A percentile compares a stretch with the other conserved stretches of the same genome.
Conservation (phyloP, 2,888 invertebrate genomes). For the Ichneumon xanthorius region DNA sequence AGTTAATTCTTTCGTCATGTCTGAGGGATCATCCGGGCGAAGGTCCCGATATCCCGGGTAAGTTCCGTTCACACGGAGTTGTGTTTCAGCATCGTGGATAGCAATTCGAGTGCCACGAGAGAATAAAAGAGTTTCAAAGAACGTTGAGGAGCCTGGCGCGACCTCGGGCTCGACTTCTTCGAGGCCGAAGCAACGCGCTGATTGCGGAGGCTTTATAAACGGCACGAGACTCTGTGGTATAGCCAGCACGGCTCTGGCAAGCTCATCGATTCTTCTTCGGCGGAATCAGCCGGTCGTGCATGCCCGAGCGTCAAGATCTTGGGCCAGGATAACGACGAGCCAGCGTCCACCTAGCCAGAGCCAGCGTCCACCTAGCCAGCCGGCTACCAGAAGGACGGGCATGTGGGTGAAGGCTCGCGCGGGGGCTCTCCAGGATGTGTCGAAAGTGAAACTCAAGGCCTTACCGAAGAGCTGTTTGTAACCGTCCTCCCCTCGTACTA, state of each 20-base stretch:
- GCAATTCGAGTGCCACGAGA: constrained; percentile 21
- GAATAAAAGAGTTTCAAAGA: constrained; percentile 4
- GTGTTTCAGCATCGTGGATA: constrained; percentile 20
- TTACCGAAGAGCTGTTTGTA: constrained; percentile 29
- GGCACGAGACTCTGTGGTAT: not conserved
- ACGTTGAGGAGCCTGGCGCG: constrained; percentile 42
- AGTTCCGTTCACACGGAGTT: constrained; percentile 26
- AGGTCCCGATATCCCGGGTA: constrained; percentile 61
- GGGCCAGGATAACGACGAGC: constrained; percentile 73
- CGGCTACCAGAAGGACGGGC: constrained; percentile 77
- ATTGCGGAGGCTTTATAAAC: constrained; percentile 11
- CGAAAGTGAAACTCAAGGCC: constrained; percentile 84
- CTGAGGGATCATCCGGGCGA: constrained; percentile 62
- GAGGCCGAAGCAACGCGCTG: constrained; percentile 37
- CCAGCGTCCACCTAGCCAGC: constrained; percentile 66
- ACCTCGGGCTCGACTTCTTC: constrained; percentile 52
- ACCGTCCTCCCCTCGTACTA: constrained; percentile 47
- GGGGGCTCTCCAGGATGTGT: constrained; percentile 82
- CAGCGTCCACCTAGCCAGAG: constrained; percentile 66
- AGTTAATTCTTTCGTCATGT: constrained; percentile 58
- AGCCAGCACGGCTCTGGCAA: not conserved
- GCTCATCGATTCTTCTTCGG: constrained; percentile 72
- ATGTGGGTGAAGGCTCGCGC: constrained; percentile 83
- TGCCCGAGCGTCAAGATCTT: constrained; percentile 76
- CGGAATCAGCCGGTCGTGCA: constrained; percentile 63